A percentile compares a stretch with the other conserved stretches of the same genome.
Evolutionary conservation across 1,140 invertebrate species (phyloP).

Genomic region (Achatina immaculata): DNA sequence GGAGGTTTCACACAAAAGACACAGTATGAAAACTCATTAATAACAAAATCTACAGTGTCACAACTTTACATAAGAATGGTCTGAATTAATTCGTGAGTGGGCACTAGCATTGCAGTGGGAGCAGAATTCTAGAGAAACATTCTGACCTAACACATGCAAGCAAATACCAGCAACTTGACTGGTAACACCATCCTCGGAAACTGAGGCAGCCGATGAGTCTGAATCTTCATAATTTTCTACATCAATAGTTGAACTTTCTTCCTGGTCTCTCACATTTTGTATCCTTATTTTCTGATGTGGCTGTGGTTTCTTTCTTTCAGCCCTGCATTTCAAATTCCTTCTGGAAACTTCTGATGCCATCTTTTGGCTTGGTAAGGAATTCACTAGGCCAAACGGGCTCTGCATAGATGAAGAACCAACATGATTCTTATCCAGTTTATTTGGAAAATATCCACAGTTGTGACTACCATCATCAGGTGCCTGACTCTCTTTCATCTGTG

Average conservation of each 20-base stretch:
- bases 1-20: background rate
- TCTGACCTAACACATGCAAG: slow-evolving; percentile 47
- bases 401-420: background rate
- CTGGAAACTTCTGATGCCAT: background rate
- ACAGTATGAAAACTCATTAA: background rate
- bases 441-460: background rate
- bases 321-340: slow-evolving; percentile 14
- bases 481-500: background rate
- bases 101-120: slow-evolving; percentile 38
- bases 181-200: background rate
- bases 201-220: background rate
- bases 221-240: slow-evolving; percentile 11
- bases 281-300: background rate
- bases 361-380: background rate
- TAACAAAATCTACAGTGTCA: background rate
- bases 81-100: slow-evolving; percentile 2
- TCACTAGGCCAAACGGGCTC: background rate
- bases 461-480: background rate
- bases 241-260: background rate
- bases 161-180: slow-evolving; percentile 44
- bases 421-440: background rate
- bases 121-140: slow-evolving; percentile 51
- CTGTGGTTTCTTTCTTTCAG: background rate
- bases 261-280: background rate
- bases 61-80: slow-evolving; percentile 39